Percentiles rank a stretch among this genome's conserved stretches.
Conservation (phyloP, 30 jellyfish, hydroid and myxozoan genomes). For the Rhopilema esculentum region DNA sequence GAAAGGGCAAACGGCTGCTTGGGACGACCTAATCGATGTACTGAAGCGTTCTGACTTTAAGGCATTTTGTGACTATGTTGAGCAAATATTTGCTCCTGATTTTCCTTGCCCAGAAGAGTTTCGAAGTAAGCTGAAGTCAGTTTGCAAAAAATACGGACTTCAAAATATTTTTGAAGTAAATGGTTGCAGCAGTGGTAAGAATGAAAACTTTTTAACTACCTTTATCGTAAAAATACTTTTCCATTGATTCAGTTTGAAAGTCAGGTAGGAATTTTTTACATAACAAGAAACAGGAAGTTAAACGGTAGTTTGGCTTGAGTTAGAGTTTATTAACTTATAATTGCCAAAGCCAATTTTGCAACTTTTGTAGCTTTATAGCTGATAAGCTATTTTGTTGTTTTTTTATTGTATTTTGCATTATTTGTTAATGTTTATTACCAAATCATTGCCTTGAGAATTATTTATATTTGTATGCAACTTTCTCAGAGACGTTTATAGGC, state of each 20-base stretch:
- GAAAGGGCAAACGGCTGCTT: background rate
- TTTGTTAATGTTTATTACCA: too few species aligned
- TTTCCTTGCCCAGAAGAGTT: background rate
- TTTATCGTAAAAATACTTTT: background rate
- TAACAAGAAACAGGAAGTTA: background rate
- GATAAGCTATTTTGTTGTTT: too few species aligned
- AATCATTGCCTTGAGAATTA: too few species aligned
- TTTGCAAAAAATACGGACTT: background rate
- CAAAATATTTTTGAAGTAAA: background rate
- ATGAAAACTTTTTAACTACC: background rate
- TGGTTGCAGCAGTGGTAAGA: background rate
- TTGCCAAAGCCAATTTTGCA: too few species aligned
- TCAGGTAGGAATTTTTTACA: background rate
- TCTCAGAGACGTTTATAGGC: too few species aligned
- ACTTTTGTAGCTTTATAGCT: too few species aligned
- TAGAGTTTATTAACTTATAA: too few species aligned
- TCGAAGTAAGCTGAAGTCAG: background rate
- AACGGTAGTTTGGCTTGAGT: too few species aligned
- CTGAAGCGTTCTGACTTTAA: background rate
- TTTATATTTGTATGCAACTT: too few species aligned
- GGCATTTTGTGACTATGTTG: background rate
- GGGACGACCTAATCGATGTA: slow-evolving; percentile 20
- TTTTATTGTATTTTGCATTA: too few species aligned
- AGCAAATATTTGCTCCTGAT: background rate
- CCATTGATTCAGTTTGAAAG: background rate